phyloP scores from a whole-genome alignment of 2,113 vertebrate species.

The Orcinus orca region DNA sequence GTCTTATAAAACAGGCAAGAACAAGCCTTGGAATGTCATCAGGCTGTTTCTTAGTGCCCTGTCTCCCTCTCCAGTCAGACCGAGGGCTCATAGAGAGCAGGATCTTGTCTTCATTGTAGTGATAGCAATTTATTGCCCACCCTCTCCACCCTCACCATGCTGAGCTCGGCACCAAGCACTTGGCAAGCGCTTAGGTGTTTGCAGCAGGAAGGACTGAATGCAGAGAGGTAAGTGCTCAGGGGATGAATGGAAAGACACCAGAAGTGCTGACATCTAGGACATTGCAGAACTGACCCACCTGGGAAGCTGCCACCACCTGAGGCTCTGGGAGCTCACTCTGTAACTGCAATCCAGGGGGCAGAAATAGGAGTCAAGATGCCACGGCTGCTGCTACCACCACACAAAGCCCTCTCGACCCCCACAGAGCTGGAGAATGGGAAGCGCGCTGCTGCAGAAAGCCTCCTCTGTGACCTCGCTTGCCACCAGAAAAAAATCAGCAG shows the following conservation, averaged over 20 bases:
- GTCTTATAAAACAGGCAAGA: not conserved
- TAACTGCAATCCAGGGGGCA: too few relatives aligned
- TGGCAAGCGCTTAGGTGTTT: not conserved
- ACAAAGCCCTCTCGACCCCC: too few relatives aligned
- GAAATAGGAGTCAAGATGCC: not conserved
- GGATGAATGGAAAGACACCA: not conserved
- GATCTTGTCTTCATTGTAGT: not conserved
- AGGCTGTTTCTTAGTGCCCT: not conserved
- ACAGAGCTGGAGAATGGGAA: not conserved
- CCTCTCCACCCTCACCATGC: rapidly evolving
- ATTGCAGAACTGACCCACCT: not conserved
- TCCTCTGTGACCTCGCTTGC: not conserved
- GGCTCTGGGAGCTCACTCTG: not conserved
- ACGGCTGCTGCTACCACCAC: too few relatives aligned
- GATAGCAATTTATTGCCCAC: not conserved
- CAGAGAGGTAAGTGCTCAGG: not conserved
- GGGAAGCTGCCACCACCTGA: not conserved
- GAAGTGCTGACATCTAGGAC: not conserved
- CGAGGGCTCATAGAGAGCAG: not conserved
- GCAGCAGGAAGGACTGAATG: not conserved
- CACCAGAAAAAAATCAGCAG: not conserved
- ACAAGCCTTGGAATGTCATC: not conserved
- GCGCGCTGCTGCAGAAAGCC: rapidly evolving
- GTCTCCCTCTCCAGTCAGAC: not conserved
- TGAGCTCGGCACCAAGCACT: not conserved